Conservation (phyloP, 2,797 vertebrate genomes). For the Choloepus didactylus region DNA sequence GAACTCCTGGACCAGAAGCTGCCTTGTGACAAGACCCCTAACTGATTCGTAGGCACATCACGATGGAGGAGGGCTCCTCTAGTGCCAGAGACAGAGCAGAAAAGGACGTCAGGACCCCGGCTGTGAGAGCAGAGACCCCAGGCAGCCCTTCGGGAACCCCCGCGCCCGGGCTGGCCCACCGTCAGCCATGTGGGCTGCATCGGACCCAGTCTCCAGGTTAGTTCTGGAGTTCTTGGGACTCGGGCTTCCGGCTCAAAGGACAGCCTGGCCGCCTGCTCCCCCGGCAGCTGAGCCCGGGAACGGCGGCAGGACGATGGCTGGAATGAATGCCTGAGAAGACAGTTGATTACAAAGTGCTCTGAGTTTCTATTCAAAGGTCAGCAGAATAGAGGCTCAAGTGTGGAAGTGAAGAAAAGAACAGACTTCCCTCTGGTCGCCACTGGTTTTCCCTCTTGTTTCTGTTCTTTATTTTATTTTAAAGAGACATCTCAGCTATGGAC, state of each 20-base stretch:
- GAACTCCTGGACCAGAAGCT: neutral
- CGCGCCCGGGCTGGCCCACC: neutral
- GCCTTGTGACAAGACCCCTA: neutral
- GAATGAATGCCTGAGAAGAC: neutral
- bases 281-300: accelerated
- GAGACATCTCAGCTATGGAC: neutral
- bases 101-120: neutral
- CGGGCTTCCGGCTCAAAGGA: neutral
- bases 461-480: slow-evolving; percentile 80
- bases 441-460: slow-evolving; percentile 68
- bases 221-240: neutral
- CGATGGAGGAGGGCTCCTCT: neutral
- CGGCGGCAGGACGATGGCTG: too few relatives aligned
- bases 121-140: neutral
- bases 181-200: too few relatives aligned
- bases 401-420: slow-evolving; percentile 60
- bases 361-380: neutral
- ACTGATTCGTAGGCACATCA: accelerated
- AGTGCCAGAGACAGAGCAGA: neutral
- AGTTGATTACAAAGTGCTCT: neutral
- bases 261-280: neutral
- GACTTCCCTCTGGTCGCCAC: slow-evolving; percentile 62
- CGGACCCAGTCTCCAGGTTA: accelerated
- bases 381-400: neutral
- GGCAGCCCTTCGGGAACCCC: neutral